Evolutionary conservation across 2,888 invertebrate species (phyloP), one percentile per base, ranked within the genome.

Genomic region (Sialis fuliginosa): DNA sequence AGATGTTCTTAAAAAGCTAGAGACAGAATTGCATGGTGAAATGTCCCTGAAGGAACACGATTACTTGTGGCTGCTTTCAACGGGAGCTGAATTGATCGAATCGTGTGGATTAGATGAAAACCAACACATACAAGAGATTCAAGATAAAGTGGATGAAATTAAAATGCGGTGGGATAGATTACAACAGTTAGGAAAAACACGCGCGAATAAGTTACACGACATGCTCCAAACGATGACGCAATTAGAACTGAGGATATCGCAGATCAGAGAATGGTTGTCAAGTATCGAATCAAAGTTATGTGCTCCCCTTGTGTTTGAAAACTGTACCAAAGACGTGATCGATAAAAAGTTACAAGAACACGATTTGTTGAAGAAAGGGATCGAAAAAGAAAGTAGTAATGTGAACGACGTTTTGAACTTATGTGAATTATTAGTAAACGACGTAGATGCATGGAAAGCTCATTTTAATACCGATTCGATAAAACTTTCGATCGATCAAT

Each of bases 321-420:
- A 72, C 6, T 69, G 77, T 44, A 74, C 74, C 7, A 75, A 80
- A 32, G 72, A 72, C 43, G 72, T 75, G 0, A 73, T 87, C 33
- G 80, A 86, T 49, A 69, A 74, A 10, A 79, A 79, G 56, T 67
- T 84, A 45, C 70, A 71, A 49, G 79, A 83, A 42, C 81, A 85
- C 49, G 82, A 86, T 39, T 72, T 74, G 46, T 70, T 88, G 32
- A 82, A 84, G 57, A 79, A 77, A 49, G 75, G 73, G 6, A 81
- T 90, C 39, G 85, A 87, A 60, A 71, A 75, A 12, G 81, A 87
- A 57, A 85, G 85, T 58, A 75, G 76, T 43, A 80, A 82, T 55
- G 75, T 90, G 5, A 81, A 80, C 1, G 84, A 87, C 58, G 77
- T 86, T 0, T 63, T 89, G 2, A 87, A 85, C 58, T 71, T 84